A percentile compares a stretch with the other conserved stretches of the same genome.
Conservation (phyloP, 2,113 vertebrate genomes). For the Pygoscelis antarcticus region DNA sequence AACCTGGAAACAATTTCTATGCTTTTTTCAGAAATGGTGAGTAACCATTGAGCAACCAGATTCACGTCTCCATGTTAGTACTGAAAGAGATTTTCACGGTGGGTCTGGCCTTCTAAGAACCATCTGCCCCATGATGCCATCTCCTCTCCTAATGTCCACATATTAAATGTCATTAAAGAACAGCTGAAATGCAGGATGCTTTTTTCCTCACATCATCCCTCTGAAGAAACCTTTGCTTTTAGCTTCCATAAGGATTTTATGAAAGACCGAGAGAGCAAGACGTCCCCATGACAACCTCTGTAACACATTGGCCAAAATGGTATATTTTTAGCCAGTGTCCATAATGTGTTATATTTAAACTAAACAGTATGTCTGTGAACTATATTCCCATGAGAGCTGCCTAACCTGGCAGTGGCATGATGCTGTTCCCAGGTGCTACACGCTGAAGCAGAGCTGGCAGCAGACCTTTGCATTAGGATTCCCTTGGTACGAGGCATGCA, state of each 20-base stretch:
- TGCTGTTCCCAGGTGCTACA: neutral
- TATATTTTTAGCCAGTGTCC: neutral
- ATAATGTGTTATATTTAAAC: neutral
- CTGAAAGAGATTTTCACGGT: neutral
- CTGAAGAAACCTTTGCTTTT: neutral
- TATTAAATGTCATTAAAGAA: neutral
- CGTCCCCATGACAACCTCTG: neutral
- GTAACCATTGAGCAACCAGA: neutral
- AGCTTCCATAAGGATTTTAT: neutral
- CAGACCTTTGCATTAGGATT: neutral
- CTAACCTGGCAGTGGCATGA: neutral
- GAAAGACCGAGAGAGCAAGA: neutral
- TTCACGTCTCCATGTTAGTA: neutral
- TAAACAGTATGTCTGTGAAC: neutral
- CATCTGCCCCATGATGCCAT: neutral
- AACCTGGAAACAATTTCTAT: conserved; percentile 15
- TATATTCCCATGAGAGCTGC: neutral
- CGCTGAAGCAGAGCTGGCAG: neutral
- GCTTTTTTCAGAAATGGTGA: neutral
- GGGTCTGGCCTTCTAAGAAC: neutral
- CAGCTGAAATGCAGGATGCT: neutral
- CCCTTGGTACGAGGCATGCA: neutral
- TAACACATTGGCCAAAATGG: neutral
- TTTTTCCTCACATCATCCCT: neutral
- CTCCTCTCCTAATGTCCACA: neutral